These are phyloP conservation scores for Nipponia nippon DNA, from an alignment of 2,113 vertebrate genomes.

Conservation along the genomic window DNA sequence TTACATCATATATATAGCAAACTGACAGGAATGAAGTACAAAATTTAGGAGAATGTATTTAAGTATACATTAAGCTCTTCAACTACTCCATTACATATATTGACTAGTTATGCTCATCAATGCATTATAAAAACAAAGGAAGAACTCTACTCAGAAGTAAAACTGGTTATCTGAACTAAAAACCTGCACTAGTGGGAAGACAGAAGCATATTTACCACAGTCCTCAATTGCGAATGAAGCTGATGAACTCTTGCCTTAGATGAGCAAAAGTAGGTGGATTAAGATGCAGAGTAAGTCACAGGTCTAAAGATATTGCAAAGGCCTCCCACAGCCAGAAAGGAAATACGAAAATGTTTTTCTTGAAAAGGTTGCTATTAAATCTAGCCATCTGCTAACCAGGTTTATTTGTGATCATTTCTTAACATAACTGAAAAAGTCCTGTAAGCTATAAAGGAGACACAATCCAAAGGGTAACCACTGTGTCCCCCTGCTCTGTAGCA, in stretches of 20 bases:
- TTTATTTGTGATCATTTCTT: background rate
- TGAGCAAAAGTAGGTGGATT: background rate
- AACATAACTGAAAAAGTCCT: background rate
- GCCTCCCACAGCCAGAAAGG: background rate
- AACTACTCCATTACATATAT: background rate
- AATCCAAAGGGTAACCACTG: background rate
- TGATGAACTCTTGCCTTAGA: background rate
- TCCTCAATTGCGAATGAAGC: background rate
- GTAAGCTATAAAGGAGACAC: background rate
- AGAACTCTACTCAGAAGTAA: background rate
- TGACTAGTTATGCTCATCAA: background rate
- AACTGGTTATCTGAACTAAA: background rate
- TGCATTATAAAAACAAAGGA: background rate
- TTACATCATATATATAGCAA: background rate
- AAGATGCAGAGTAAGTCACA: background rate
- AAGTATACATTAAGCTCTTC: background rate
- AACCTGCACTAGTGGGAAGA: background rate
- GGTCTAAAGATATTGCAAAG: background rate
- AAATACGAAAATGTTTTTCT: background rate
- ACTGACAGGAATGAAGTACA: background rate
- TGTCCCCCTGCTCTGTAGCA: background rate
- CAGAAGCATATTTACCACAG: background rate
- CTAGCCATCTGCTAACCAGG: background rate
- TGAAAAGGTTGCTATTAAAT: background rate
- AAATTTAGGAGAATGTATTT: background rate